These are phyloP conservation scores for Aphidius ervi DNA, from an alignment of 1,140 invertebrate genomes.

Conservation along the genomic window DNA sequence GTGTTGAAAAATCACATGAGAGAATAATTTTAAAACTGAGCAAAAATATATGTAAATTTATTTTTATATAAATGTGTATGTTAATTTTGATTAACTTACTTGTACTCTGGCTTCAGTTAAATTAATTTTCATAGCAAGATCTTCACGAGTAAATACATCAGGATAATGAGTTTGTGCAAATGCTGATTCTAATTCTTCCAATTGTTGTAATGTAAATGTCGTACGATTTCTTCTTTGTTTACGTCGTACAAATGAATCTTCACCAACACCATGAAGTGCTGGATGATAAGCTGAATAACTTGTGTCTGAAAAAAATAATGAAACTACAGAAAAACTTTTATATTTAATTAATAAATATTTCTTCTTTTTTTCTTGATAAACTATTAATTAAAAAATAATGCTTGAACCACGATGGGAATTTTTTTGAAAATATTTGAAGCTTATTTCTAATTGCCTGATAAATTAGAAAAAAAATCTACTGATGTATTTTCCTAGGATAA, in stretches of 20 bases:
- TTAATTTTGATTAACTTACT: constrained; percentile 54
- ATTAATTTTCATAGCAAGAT: constrained; percentile 97
- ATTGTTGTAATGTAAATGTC: constrained; percentile 91
- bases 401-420: no score
- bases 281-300: constrained; percentile 84
- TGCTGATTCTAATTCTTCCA: constrained; percentile 95
- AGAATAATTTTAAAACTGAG: constrained; percentile 20
- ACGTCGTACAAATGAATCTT: constrained; percentile 92
- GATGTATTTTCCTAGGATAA: no score
- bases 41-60: no score
- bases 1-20: constrained; percentile 45
- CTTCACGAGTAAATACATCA: constrained; percentile 95
- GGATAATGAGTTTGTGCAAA: constrained; percentile 98
- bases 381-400: not conserved
- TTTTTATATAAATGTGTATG: no score
- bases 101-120: constrained; percentile 95
- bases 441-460: no score
- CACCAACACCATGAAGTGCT: constrained; percentile 73
- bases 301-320: constrained; percentile 64
- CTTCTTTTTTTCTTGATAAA: not conserved
- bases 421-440: no score
- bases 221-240: constrained; percentile 94
- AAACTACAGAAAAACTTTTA: not conserved
- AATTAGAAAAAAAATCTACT: no score
- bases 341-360: not conserved